Base-by-base conservation (phyloP, 2,113 vertebrate genomes). In the Gadus chalcogrammus region DNA sequence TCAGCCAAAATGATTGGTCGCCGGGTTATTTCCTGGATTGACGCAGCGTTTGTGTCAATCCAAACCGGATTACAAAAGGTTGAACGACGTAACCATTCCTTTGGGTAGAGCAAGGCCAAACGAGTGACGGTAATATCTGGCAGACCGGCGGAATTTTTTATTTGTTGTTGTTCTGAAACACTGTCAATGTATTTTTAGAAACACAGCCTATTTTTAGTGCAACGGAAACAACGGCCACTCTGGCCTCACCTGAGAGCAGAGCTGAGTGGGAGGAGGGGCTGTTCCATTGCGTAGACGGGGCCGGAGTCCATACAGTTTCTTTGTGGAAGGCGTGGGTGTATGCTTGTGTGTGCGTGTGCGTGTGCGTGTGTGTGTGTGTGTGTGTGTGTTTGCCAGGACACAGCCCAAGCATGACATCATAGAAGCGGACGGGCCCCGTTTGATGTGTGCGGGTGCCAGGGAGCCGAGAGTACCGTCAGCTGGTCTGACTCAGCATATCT, bases 191-290 rank as follows among this genome's bases (percentile, higher is more conserved):
- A 35, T 13, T 48, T 48, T 48, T 48, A 9, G 42, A 48, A 48
- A 48, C 1, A 9, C 42, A 20, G 65, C 81, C 76, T 88, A 88
- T 88, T 88, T 90, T 84, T 85, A 87, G 82, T 24, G 68, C 71
- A 16, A 16, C 38, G 64, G 74, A 48, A 48, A 48, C 42, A 48
- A 48, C 42, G 8, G 12, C 42, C 9, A 13, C 27, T 86, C 65
- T 24, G 69, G 3, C 80, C 80, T 84, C 69, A 77, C 72, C 76
- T 84, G 84, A 76, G 71, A 59, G n/a, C 27, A 24, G 22, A 5
- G 28, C 31, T 35, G 42, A 48, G 61, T 27, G 6, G 22, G 61
- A 22, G 13, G 28, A 74, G 79, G 68, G 66, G 63, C 38, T 72
- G 15, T 79, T 86, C 83, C 81, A 84, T 80, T 74, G 74, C 76